Conservation (phyloP, 2,888 invertebrate genomes). For the Timema cristinae region DNA sequence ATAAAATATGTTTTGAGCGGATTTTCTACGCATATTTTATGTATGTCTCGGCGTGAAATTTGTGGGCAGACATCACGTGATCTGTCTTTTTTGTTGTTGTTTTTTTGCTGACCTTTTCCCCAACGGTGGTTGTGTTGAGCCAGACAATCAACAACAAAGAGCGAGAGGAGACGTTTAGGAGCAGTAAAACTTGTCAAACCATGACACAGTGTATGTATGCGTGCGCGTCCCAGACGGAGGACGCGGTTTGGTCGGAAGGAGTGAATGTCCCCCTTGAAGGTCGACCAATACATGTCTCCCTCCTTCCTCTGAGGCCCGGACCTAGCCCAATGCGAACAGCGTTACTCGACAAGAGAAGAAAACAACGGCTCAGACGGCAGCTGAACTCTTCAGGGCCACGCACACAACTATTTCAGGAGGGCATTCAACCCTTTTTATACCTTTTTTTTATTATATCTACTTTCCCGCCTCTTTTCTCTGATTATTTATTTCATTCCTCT, state of each 20-base stretch:
- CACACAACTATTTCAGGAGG: constrained; percentile 11
- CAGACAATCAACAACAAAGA: no score
- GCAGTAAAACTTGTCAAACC: constrained; percentile 8
- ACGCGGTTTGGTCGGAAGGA: background rate
- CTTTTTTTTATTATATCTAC: background rate
- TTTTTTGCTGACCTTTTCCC: no score
- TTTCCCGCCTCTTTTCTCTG: background rate
- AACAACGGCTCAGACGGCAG: background rate
- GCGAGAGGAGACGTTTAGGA: constrained; percentile 1
- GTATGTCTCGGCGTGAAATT: no score
- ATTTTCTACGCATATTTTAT: no score
- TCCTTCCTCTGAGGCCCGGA: background rate
- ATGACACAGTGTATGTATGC: background rate
- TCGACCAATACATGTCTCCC: constrained; percentile 3
- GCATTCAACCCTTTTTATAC: constrained; percentile 7
- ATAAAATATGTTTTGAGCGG: no score
- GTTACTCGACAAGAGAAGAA: background rate
- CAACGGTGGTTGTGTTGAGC: no score
- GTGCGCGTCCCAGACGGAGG: background rate
- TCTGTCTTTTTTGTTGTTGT: no score
- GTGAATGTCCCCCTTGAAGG: constrained; percentile 12
- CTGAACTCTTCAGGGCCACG: constrained; percentile 14
- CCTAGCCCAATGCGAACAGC: constrained; percentile 13
- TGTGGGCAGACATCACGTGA: no score
- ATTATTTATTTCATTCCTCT: background rate